phyloP scores from a whole-genome alignment of 2,797 vertebrate species.

The Falco concolor region DNA sequence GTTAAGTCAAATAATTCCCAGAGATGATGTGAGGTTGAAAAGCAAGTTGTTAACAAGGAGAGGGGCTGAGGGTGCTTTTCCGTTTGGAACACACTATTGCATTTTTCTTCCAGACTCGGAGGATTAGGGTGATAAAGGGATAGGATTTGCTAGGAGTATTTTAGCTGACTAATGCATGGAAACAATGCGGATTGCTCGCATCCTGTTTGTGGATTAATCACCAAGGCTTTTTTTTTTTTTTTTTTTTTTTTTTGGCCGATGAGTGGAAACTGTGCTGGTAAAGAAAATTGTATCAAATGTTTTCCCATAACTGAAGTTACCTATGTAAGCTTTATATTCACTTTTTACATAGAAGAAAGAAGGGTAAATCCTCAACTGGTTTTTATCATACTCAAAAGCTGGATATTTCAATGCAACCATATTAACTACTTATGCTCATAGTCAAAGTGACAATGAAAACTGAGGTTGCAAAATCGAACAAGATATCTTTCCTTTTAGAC shows the following conservation, averaged over 20 bases:
- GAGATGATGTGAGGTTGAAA: neutral
- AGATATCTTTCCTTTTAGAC: neutral
- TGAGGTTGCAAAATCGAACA: neutral
- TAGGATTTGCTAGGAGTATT: conserved; percentile 13
- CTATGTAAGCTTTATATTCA: neutral
- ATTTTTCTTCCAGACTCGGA: neutral
- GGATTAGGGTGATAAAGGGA: conserved; percentile 42
- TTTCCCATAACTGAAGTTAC: neutral
- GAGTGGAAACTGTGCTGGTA: neutral
- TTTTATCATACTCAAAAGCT: neutral
- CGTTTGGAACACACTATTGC: neutral
- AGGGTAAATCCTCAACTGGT: neutral
- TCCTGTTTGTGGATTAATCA: neutral
- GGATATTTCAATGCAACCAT: neutral
- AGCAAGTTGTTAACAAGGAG: conserved; percentile 4
- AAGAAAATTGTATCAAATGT: neutral
- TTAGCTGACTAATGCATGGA: neutral
- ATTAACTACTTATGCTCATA: neutral
- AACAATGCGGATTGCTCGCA: neutral
- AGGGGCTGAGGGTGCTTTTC: neutral
- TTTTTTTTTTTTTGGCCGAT: neutral
- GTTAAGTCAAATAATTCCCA: neutral
- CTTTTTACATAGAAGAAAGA: neutral
- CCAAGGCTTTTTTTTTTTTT: neutral
- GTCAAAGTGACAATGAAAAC: neutral